These are phyloP conservation scores for Lophura nycthemera DNA, from an alignment of 2,113 vertebrate species.

Conservation along the genomic window DNA sequence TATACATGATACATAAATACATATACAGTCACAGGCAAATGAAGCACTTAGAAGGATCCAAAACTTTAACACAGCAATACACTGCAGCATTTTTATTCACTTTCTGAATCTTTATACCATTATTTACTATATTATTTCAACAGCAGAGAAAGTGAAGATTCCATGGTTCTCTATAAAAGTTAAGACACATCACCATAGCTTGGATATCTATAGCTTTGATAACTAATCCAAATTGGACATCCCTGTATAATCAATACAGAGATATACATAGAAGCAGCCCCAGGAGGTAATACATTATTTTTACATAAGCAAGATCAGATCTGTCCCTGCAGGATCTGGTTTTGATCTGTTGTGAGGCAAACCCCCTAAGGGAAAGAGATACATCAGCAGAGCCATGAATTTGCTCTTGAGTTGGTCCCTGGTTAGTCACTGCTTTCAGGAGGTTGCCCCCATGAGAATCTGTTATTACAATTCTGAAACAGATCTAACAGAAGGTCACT, in stretches of 20 bases:
- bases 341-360: neutral
- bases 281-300: neutral
- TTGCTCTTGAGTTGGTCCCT: neutral
- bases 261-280: neutral
- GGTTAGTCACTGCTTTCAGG: neutral
- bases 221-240: neutral
- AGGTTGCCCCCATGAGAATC: neutral
- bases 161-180: neutral
- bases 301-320: neutral
- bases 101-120: neutral
- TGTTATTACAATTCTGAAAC: neutral
- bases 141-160: neutral
- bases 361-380: neutral
- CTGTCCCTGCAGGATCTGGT: neutral
- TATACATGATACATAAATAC: neutral
- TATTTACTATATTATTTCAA: neutral
- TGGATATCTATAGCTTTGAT: neutral
- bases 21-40: neutral
- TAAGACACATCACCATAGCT: neutral
- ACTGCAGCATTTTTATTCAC: neutral
- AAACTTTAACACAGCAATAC: neutral
- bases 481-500: neutral
- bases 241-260: neutral
- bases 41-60: neutral
- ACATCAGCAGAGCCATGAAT: neutral